Evolutionary conservation across 2,888 invertebrate genomes (phyloP).

Genomic region (Pterobdella sp.): DNA sequence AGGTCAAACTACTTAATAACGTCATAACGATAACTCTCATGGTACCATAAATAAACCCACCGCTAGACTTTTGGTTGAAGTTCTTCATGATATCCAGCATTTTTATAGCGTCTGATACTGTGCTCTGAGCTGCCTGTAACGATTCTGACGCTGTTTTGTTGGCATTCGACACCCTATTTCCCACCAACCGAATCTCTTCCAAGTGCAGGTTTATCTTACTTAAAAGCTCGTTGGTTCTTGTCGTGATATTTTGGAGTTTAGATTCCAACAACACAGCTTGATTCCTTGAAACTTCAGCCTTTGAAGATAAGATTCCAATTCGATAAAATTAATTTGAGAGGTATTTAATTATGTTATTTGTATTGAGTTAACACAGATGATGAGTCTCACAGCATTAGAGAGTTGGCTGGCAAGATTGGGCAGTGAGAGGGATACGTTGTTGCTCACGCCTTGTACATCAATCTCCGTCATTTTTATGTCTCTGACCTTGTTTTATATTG

Average conservation of each 20-base stretch:
- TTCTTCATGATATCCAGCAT: slow-evolving; percentile 36
- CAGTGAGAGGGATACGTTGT: neutral
- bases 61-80: slow-evolving; percentile 26
- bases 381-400: neutral
- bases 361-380: neutral
- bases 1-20: neutral
- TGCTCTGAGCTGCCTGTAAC: neutral
- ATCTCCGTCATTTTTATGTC: neutral
- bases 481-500: neutral
- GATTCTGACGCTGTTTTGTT: slow-evolving; percentile 19
- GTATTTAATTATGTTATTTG: neutral
- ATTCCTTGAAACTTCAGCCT: neutral
- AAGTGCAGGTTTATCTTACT: neutral
- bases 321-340: no score
- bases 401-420: slow-evolving; percentile 14
- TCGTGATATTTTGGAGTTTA: neutral
- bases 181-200: slow-evolving; percentile 2
- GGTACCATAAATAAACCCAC: slow-evolving; percentile 16
- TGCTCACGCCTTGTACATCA: slow-evolving; percentile 18
- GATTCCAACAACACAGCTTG: neutral
- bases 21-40: neutral
- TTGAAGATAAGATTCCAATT: no score
- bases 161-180: slow-evolving; percentile 17
- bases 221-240: slow-evolving; percentile 20
- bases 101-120: slow-evolving; percentile 27